These are phyloP conservation scores for Nothobranchius kuhntae DNA, from an alignment of 2,113 vertebrate genomes.

Conservation along the genomic window DNA sequence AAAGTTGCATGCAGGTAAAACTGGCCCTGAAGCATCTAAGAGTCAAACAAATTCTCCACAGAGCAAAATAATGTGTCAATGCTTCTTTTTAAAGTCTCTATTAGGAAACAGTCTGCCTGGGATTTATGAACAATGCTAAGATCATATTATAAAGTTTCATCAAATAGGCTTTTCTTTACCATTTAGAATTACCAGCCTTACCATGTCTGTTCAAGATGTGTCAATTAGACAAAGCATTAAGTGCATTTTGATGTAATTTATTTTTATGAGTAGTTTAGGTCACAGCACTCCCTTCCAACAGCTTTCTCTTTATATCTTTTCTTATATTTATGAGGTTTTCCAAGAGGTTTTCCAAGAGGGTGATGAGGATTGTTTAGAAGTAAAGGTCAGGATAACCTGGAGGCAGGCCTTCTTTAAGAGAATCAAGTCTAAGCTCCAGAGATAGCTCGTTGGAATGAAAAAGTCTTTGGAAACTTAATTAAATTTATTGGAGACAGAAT, in stretches of 20 bases:
- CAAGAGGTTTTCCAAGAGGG: neutral
- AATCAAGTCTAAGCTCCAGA: neutral
- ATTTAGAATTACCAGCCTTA: too few relatives aligned
- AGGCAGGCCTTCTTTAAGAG: neutral
- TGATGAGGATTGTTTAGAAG: neutral
- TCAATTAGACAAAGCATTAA: neutral
- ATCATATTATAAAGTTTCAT: too few relatives aligned
- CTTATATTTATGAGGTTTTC: neutral
- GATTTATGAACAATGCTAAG: neutral
- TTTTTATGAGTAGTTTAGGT: neutral
- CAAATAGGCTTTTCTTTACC: too few relatives aligned
- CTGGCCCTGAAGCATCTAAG: neutral
- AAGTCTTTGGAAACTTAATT: too few relatives aligned
- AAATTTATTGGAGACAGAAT: too few relatives aligned
- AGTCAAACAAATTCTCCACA: neutral
- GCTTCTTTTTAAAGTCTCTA: neutral
- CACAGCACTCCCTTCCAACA: neutral
- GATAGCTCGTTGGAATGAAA: too few relatives aligned
- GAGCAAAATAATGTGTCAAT: neutral
- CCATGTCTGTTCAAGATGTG: neutral
- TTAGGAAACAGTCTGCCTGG: neutral
- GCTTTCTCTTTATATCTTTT: neutral
- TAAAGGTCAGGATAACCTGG: constrained; percentile 1
- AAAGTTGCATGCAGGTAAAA: neutral
- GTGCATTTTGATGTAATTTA: neutral